A percentile compares a stretch with the other conserved stretches of the same genome.
These are phyloP conservation scores for Tetrapedia diversipes DNA, from an alignment of 2,888 invertebrate species.

Conservation along the genomic window DNA sequence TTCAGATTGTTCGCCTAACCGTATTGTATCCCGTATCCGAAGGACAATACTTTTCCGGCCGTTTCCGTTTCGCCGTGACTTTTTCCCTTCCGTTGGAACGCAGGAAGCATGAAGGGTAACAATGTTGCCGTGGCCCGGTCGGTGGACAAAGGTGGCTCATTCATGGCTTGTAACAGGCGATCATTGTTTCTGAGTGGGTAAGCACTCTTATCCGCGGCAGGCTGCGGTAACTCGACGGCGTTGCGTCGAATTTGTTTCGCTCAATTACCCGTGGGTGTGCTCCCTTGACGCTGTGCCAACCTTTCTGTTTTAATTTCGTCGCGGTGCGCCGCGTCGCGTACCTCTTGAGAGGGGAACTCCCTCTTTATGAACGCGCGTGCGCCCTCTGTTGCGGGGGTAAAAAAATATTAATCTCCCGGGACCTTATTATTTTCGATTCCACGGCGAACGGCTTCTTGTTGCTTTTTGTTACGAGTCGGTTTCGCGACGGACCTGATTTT, in stretches of 20 bases:
- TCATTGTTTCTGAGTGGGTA: constrained; percentile 54
- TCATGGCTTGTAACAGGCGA: constrained; percentile 48
- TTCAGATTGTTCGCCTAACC: no score
- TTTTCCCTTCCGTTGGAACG: not conserved
- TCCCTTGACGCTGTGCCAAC: constrained; percentile 59
- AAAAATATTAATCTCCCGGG: constrained; percentile 48
- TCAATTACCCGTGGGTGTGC: constrained; percentile 63
- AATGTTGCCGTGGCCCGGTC: not conserved
- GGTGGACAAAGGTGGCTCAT: constrained; percentile 34
- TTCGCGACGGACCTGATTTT: no score
- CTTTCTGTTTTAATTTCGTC: constrained; percentile 63
- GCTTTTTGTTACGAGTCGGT: constrained; percentile 3
- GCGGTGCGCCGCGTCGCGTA: constrained; percentile 39
- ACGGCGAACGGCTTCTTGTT: constrained; percentile 3
- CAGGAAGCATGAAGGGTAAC: not conserved
- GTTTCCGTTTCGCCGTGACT: not conserved
- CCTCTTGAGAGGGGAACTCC: constrained; percentile 29
- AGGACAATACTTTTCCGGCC: not conserved
- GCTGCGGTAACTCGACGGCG: constrained; percentile 39
- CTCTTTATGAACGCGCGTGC: constrained; percentile 40
- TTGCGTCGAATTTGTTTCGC: constrained; percentile 62
- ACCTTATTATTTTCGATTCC: constrained; percentile 51
- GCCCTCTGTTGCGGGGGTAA: no score
- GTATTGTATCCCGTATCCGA: not conserved
- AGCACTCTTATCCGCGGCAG: constrained; percentile 28